Evolutionary conservation across 2,888 invertebrate genomes (phyloP).

Genomic region (Nysson spinosus): DNA sequence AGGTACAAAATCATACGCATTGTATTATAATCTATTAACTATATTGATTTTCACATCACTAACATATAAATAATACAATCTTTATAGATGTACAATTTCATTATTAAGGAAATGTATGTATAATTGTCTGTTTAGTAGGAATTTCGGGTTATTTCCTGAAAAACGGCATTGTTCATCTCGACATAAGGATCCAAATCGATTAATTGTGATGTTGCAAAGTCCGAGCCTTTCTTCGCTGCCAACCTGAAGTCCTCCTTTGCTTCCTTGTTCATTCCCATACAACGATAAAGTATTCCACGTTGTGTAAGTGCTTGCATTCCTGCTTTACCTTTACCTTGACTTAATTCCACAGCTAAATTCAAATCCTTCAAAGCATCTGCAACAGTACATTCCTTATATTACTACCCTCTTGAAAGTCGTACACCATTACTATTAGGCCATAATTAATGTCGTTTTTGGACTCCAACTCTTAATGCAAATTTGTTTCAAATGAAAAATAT

Average conservation of each 20-base stretch:
- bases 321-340: constrained; percentile 80
- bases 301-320: constrained; percentile 91
- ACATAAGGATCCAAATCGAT: constrained; percentile 96
- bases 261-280: constrained; percentile 83
- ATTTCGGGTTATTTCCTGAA: constrained; percentile 86
- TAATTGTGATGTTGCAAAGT: constrained; percentile 91
- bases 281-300: constrained; percentile 87
- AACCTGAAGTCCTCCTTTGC: constrained; percentile 87
- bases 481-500: too few relatives aligned
- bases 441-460: too few relatives aligned
- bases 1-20: constrained; percentile 13
- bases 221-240: constrained; percentile 90
- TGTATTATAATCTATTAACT: background rate
- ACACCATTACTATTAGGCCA: too few relatives aligned
- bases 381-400: too few relatives aligned
- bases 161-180: constrained; percentile 96
- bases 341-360: constrained; percentile 84
- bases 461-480: too few relatives aligned
- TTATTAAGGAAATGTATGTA: too few relatives aligned
- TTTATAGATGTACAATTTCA: background rate
- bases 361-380: constrained; percentile 87
- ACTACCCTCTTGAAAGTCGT: too few relatives aligned
- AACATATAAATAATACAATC: background rate
- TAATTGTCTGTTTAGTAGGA: constrained; percentile 44
- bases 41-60: constrained; percentile 3